These are phyloP conservation scores for Tor tambroides DNA, from an alignment of 2,113 vertebrate species.

Conservation along the genomic window DNA sequence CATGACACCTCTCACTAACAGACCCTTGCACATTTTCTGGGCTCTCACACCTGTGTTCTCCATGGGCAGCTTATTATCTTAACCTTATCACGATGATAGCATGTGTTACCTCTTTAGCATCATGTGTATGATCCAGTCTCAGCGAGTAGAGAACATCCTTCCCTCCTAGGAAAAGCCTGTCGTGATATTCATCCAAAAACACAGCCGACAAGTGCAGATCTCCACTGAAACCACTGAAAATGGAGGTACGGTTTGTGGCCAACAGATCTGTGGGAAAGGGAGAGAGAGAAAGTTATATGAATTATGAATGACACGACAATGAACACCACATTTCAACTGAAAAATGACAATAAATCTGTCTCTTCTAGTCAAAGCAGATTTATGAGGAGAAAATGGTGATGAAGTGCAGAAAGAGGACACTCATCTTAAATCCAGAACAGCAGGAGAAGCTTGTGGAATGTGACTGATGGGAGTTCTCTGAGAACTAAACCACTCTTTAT, in stretches of 20 bases:
- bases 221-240: slow-evolving; percentile 84
- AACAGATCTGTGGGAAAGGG: slow-evolving; percentile 80
- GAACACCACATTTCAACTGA: slow-evolving; percentile 15
- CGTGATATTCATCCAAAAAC: slow-evolving; percentile 92
- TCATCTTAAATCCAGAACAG: slow-evolving; percentile 16
- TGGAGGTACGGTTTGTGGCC: slow-evolving; percentile 83
- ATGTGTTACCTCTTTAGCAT: slow-evolving; percentile 83
- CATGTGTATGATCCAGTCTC: slow-evolving; percentile 74
- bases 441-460: neutral
- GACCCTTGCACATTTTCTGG: neutral
- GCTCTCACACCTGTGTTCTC: neutral
- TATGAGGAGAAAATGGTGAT: neutral
- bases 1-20: slow-evolving; percentile 11
- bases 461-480: neutral
- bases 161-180: slow-evolving; percentile 92
- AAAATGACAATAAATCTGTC: slow-evolving; percentile 4
- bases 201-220: slow-evolving; percentile 81
- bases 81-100: neutral
- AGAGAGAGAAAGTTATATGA: slow-evolving; percentile 2
- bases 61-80: neutral
- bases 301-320: slow-evolving; percentile 9
- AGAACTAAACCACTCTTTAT: neutral
- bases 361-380: neutral
- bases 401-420: neutral
- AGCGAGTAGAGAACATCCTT: slow-evolving; percentile 91